Conservation (phyloP, 2,113 vertebrate genomes). For the Papio anubis region DNA sequence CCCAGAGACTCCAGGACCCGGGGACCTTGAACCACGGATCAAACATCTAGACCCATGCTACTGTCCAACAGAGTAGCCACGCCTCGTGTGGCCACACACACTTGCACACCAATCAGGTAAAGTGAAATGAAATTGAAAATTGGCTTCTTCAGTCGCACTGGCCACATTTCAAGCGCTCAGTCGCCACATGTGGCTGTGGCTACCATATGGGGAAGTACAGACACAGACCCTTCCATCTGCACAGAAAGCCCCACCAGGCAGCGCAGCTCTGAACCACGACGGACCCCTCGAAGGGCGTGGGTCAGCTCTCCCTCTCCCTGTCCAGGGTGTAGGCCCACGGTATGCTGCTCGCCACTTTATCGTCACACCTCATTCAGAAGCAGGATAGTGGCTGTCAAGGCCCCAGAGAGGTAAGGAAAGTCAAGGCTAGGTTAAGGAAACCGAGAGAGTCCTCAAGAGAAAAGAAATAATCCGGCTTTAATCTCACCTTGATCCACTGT, state of each 20-base stretch:
- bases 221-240: fast-evolving
- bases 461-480: constrained; percentile 78
- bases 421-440: not conserved
- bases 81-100: fast-evolving
- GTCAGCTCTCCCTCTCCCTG: too few relatives aligned
- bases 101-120: fast-evolving
- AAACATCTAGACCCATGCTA: fast-evolving
- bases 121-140: not conserved
- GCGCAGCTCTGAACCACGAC: fast-evolving
- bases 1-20: not conserved
- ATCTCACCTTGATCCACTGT: constrained; percentile 95
- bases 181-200: fast-evolving
- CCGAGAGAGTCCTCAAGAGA: constrained; percentile 62
- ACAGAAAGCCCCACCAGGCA: fast-evolving
- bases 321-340: fast-evolving
- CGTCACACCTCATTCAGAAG: not conserved
- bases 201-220: fast-evolving
- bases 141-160: fast-evolving
- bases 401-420: not conserved
- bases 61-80: not conserved
- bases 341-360: fast-evolving
- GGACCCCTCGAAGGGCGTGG: fast-evolving
- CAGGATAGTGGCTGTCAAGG: not conserved
- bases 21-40: fast-evolving
- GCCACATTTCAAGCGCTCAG: not conserved